Percentiles rank a stretch among this genome's conserved stretches.
phyloP scores from a whole-genome alignment of 2,113 vertebrate species.

The Tachuris rubrigastra region DNA sequence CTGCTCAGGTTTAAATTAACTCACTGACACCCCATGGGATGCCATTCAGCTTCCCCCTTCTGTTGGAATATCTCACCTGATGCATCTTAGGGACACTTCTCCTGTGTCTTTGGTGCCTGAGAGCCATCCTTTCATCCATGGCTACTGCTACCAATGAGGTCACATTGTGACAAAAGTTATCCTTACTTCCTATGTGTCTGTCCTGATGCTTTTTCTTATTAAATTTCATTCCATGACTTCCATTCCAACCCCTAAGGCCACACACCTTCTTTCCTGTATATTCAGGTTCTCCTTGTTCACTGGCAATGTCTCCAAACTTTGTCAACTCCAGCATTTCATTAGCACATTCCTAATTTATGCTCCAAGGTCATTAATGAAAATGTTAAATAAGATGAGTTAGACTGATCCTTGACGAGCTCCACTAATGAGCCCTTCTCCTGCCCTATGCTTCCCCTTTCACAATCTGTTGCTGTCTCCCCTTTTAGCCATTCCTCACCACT shows the following conservation, averaged over 20 bases:
- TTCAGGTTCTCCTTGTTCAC: slow-evolving; percentile 31
- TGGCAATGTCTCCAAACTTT: slow-evolving; percentile 51
- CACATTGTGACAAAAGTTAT: not conserved
- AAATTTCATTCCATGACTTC: not conserved
- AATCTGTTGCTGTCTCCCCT: slow-evolving; percentile 46
- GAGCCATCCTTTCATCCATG: not conserved
- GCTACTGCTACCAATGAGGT: not conserved
- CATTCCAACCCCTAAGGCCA: not conserved
- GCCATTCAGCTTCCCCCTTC: not conserved
- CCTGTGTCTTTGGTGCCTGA: not conserved
- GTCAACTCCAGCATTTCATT: slow-evolving; percentile 63
- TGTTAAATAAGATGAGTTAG: slow-evolving; percentile 69
- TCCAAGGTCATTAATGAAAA: slow-evolving; percentile 68
- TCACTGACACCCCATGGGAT: not conserved
- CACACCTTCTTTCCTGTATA: not conserved
- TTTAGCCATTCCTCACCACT: slow-evolving; percentile 62
- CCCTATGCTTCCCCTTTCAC: slow-evolving; percentile 43
- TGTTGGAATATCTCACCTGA: not conserved
- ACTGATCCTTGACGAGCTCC: slow-evolving; percentile 56
- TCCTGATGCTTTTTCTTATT: not conserved
- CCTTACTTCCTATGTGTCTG: not conserved
- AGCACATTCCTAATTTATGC: slow-evolving; percentile 61
- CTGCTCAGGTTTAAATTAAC: not conserved
- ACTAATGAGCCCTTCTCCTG: slow-evolving; percentile 66
- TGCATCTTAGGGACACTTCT: not conserved